These are phyloP conservation scores for Dilophus febrilis DNA, from an alignment of 2,888 invertebrate genomes.

Conservation along the genomic window DNA sequence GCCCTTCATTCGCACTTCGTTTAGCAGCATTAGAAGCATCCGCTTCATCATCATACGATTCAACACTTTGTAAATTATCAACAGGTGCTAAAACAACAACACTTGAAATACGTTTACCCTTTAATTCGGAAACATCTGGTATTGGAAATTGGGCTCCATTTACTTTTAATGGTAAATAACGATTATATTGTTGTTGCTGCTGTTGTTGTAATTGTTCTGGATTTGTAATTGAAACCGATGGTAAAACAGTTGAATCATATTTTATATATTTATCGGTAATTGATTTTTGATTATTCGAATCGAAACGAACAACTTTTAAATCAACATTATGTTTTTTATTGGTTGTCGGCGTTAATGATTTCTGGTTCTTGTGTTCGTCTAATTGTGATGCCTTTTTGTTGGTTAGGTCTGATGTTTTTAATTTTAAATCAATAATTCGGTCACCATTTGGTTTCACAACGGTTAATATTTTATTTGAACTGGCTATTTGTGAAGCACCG, in stretches of 20 bases:
- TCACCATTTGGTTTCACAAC: constrained; percentile 47
- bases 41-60: constrained; percentile 8
- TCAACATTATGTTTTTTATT: constrained; percentile 46
- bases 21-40: constrained; percentile 7
- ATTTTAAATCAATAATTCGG: constrained; percentile 30
- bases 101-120: constrained; percentile 62
- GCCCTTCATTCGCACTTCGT: too few relatives aligned
- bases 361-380: constrained; percentile 27
- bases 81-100: constrained; percentile 75
- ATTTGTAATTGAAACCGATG: constrained; percentile 51
- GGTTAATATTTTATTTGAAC: constrained; percentile 50
- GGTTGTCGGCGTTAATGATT: constrained; percentile 13
- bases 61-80: constrained; percentile 37
- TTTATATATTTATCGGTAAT: constrained; percentile 55
- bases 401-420: too few relatives aligned
- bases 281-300: constrained; percentile 56
- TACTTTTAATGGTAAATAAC: constrained; percentile 69
- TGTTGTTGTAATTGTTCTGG: too few relatives aligned
- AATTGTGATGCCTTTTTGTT: constrained; percentile 38
- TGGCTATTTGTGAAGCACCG: constrained; percentile 52
- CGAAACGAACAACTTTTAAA: constrained; percentile 72
- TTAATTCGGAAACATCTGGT: constrained; percentile 57
- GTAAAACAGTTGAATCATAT: constrained; percentile 52
- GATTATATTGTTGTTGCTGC: constrained; percentile 64
- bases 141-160: constrained; percentile 72